A percentile compares a stretch with the other conserved stretches of the same genome.
These are phyloP conservation scores for Aptenodytes forsteri DNA, from an alignment of 2,113 vertebrate species.

Conservation along the genomic window DNA sequence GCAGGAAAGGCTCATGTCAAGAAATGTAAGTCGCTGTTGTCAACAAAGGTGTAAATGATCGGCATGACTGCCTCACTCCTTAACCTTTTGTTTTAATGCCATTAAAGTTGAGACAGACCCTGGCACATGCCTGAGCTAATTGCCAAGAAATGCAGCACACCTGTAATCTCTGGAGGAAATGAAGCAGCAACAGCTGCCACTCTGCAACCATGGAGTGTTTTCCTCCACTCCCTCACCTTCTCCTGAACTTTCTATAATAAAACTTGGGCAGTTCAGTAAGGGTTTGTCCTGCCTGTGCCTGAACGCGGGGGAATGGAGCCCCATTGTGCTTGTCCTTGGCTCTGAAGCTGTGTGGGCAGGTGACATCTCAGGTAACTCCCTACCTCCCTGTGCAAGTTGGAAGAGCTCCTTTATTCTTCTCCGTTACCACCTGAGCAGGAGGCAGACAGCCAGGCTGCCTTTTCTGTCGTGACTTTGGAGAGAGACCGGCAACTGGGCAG, in stretches of 20 bases:
- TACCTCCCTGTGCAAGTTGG: not conserved
- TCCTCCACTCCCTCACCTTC: not conserved
- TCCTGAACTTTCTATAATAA: not conserved
- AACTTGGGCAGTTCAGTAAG: not conserved
- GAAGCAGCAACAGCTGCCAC: not conserved
- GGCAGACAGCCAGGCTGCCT: not conserved
- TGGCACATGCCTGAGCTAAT: accelerated
- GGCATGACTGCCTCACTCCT: not conserved
- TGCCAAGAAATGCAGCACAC: not conserved
- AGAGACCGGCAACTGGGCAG: not conserved
- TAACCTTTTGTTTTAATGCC: not conserved
- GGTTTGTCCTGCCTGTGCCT: not conserved
- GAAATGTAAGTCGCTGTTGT: not conserved
- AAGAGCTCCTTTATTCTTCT: not conserved
- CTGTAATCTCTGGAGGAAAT: not conserved
- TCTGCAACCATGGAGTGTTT: not conserved
- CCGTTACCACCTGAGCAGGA: not conserved
- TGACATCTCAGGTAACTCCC: not conserved
- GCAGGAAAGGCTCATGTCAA: not conserved
- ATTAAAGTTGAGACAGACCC: not conserved
- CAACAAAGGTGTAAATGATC: not conserved
- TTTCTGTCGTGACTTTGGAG: not conserved
- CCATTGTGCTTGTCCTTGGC: accelerated
- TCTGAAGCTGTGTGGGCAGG: accelerated
- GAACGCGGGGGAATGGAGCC: accelerated